Conservation (phyloP, 2,888 invertebrate genomes). For the Sycophila texana region DNA sequence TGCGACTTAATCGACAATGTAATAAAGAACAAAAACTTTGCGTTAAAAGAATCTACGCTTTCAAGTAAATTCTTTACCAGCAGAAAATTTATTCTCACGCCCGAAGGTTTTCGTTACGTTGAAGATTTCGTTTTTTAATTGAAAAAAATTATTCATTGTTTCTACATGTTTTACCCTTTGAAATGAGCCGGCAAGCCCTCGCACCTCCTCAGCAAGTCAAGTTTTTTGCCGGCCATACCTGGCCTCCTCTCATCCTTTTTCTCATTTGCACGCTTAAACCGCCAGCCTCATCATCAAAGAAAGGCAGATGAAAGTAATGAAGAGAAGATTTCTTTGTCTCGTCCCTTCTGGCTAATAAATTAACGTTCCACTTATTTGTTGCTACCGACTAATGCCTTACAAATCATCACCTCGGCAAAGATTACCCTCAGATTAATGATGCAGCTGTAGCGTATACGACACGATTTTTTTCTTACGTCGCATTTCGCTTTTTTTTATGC, state of each 20-base stretch:
- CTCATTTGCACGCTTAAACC: slow-evolving; percentile 50
- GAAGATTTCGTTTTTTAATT: neutral
- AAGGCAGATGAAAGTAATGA: slow-evolving; percentile 50
- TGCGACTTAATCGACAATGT: no score
- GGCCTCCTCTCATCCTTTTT: slow-evolving; percentile 41
- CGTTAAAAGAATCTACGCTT: no score
- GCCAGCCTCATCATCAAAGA: slow-evolving; percentile 49
- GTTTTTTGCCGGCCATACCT: slow-evolving; percentile 34
- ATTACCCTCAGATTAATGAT: slow-evolving; percentile 8
- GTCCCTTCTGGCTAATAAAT: slow-evolving; percentile 61
- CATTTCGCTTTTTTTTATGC: no score
- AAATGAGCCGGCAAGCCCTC: slow-evolving; percentile 52
- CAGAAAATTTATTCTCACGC: neutral
- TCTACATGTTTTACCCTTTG: slow-evolving; percentile 21
- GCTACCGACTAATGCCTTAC: slow-evolving; percentile 50
- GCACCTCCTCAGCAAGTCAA: slow-evolving; percentile 34
- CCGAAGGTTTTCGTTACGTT: no score
- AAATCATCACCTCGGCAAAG: slow-evolving; percentile 37
- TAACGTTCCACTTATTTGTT: slow-evolving; percentile 60
- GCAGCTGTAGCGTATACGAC: neutral
- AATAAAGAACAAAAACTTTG: no score
- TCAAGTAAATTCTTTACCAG: no score
- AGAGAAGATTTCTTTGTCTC: slow-evolving; percentile 59
- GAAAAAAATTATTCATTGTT: slow-evolving; percentile 14
- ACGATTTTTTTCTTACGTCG: no score